Conservation (phyloP, 2,888 invertebrate species). For the Phania funesta region DNA sequence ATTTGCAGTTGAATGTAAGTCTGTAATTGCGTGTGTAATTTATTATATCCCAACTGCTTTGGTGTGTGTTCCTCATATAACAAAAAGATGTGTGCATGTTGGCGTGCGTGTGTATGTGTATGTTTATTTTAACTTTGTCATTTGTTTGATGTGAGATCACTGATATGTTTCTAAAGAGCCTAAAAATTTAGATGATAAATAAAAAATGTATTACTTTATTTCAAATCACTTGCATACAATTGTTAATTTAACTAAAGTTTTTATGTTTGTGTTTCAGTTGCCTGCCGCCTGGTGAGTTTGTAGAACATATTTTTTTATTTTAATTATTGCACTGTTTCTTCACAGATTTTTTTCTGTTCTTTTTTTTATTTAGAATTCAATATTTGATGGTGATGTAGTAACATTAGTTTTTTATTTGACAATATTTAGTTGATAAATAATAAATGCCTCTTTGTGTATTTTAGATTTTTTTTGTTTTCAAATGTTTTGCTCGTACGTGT, state of each 20-base stretch:
- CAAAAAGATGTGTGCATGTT: neutral
- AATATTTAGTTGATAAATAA: slow-evolving; percentile 55
- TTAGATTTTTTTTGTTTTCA: slow-evolving; percentile 4
- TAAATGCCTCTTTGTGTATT: slow-evolving; percentile 62
- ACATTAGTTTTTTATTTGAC: slow-evolving; percentile 40
- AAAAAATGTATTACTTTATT: slow-evolving; percentile 22
- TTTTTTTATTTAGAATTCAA: slow-evolving; percentile 24
- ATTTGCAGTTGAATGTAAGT: too few relatives aligned
- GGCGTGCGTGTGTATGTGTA: neutral
- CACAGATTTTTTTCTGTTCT: neutral
- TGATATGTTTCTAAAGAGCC: slow-evolving; percentile 80
- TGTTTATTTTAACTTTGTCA: neutral
- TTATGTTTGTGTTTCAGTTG: neutral
- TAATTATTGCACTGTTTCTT: neutral
- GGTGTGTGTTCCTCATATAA: neutral
- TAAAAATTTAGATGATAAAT: slow-evolving; percentile 70
- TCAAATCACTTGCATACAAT: slow-evolving; percentile 48
- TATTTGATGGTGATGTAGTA: slow-evolving; percentile 31
- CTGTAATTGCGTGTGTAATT: too few relatives aligned
- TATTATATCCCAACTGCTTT: neutral
- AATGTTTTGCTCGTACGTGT: slow-evolving; percentile 11
- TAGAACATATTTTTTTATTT: neutral
- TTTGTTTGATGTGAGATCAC: slow-evolving; percentile 65
- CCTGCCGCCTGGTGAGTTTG: slow-evolving; percentile 3
- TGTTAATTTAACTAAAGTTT: neutral